Evolutionary conservation across 2,797 vertebrate species (phyloP).

Genomic region (Takifugu ocellatus): DNA sequence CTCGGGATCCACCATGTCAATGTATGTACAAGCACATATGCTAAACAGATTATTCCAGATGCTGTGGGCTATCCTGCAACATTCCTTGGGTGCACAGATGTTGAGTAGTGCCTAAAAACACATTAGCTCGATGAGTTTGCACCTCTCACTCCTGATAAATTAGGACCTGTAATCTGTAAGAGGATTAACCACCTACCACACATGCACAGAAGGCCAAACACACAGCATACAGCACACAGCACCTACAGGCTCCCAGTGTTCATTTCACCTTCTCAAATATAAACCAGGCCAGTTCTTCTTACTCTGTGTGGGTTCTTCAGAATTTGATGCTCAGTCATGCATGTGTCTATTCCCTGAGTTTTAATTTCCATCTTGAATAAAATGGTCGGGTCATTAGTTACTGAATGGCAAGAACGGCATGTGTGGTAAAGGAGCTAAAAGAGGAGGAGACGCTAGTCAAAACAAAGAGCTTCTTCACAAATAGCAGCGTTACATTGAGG

Average conservation of each 20-base stretch:
- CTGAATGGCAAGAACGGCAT: neutral
- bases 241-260: conserved; percentile 21
- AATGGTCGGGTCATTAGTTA: conserved; percentile 48
- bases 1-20: neutral
- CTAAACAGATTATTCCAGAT: no score
- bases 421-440: no score
- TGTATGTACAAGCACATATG: no score
- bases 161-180: conserved; percentile 81
- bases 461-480: neutral
- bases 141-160: conserved; percentile 73
- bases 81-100: conserved; percentile 10
- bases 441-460: neutral
- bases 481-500: conserved; percentile 2
- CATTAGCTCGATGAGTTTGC: conserved; percentile 52
- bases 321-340: neutral
- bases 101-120: conserved; percentile 35
- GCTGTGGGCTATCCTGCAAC: neutral
- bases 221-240: conserved; percentile 14
- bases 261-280: conserved; percentile 29
- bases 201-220: conserved; percentile 19
- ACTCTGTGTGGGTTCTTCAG: conserved; percentile 9
- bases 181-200: conserved; percentile 71
- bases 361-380: conserved; percentile 54
- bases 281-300: conserved; percentile 18
- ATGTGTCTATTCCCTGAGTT: neutral